Conservation (phyloP, 2,113 vertebrate genomes). For the Cinclus mexicanus region DNA sequence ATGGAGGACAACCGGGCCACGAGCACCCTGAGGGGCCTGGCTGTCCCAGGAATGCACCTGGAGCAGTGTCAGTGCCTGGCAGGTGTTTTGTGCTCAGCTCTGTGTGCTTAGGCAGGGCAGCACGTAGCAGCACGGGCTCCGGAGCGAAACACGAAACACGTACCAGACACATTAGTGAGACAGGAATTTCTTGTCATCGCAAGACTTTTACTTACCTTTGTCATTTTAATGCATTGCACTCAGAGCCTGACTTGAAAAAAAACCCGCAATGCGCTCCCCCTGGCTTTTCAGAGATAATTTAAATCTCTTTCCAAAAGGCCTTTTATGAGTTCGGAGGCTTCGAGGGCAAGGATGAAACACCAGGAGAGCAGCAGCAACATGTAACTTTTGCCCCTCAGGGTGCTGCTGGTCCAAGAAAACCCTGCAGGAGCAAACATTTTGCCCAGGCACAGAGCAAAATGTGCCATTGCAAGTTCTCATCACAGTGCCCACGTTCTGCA, state of each 20-base stretch:
- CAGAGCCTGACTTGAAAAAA: background rate
- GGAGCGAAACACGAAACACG: background rate
- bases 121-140: constrained; percentile 19
- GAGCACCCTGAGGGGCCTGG: background rate
- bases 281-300: constrained; percentile 17
- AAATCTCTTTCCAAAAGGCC: constrained; percentile 22
- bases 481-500: background rate
- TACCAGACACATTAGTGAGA: constrained; percentile 47
- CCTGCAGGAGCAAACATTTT: background rate
- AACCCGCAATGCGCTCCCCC: background rate
- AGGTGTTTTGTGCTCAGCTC: background rate
- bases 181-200: constrained; percentile 67
- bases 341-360: background rate
- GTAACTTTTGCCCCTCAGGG: background rate
- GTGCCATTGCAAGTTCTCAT: background rate
- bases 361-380: background rate
- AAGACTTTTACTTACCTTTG: constrained; percentile 49
- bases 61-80: background rate
- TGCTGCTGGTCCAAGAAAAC: background rate
- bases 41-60: constrained; percentile 30
- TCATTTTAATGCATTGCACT: constrained; percentile 53
- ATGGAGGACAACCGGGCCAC: rapidly evolving
- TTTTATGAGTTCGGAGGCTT: background rate
- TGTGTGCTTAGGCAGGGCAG: constrained; percentile 35
- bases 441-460: background rate